Base-by-base conservation (phyloP, 2,888 invertebrate genomes). In the Watsonalla cultraria region DNA sequence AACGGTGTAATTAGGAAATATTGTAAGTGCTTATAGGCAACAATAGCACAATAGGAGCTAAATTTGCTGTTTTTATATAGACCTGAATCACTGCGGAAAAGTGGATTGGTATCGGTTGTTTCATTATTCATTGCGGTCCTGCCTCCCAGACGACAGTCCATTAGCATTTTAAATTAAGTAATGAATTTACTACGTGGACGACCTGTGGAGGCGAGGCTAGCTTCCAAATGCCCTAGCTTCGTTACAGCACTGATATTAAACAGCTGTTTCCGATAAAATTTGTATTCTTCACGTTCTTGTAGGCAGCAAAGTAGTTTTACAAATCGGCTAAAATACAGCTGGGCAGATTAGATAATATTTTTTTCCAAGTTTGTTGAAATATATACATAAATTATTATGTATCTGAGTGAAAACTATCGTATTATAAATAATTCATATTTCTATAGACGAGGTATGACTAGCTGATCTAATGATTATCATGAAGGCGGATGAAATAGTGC, bases 81-180 rank as follows among this genome's bases (percentile, higher is more conserved):
- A 60, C 62, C 70, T 72, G 73, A 76, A 82, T 80, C 72, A 72
- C 70, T 69, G 65, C 61, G 60, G 68, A 70, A 74, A 71, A 71
- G 66, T 63, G 72, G 78, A 82, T 80, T 74, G 61, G 72, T 79
- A 83, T 81, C 78, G 73, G 72, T 69, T 72, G 72, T 74, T 82
- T 80, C 74, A 86, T 86, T 86, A 86, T 86, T 86, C 84, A 86
- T 84, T 71, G 70, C 62, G 55, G 49, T 46, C 66, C 65, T 66
- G 66, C 70, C 73, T 72, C 69, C 76, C 82, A 86, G 86, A 82
- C 84, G 78, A 76, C 78, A 72, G 66, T 58, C 73, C 75, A 87
- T 88, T 87, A 86, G 80, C 86, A 88, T 87, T 87, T 86, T 84
- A 88, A 84, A 86, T 85, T 76, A 76, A 78, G 69, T 84, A 84